Base-by-base conservation (phyloP, 2,888 invertebrate genomes). In the Cheilosia grossa region DNA sequence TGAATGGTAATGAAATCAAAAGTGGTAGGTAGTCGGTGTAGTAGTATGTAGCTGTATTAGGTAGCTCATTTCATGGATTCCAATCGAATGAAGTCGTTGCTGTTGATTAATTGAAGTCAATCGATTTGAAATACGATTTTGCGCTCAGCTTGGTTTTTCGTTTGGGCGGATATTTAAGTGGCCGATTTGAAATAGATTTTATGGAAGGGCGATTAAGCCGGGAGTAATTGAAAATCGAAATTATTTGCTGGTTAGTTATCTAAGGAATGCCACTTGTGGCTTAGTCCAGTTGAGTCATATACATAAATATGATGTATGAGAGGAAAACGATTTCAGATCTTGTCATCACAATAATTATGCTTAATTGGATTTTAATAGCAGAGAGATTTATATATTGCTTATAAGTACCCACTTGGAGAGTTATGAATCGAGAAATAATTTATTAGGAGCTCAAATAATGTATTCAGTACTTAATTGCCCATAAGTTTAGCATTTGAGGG, bases 71-170 rank as follows among this genome's bases (percentile, higher is more conserved):
- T 37, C 5, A 19, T 15, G 40, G 73, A 79, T 74, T 61, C 82
- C 79, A 64, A 74, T 83, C 64, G 69, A 70, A 66, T 79, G 74
- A 79, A 79, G 67, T 83, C 58, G 73, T 56, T 58, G 27, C 42
- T 56, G 47, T 83, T 27, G 83, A 83, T 83, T 83, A 83, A 83
- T 83, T 83, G 74, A 69, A 79, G 59, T 74, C 79, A 70, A 74
- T 74, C 53, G 63, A 30, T 47, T 67, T 44, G 49, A 21, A 21
- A 49, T 7, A 15, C 17, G 17, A n/a, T 19, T 49, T 19, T 67
- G 33, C 33, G 9, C 10, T 33, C 9, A 33, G 33, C 10, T 33
- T 9, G 33, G 33, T 37, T 37, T 37, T 37, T 37, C 13, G 37
- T 37, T 37, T 10, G 37, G 37, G 37, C 37, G 37, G 37, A 13